Percentiles rank a stretch among this genome's conserved stretches.
These are phyloP conservation scores for Phrynocephalus versicolor DNA, from an alignment of 2,113 vertebrate genomes.

Conservation along the genomic window DNA sequence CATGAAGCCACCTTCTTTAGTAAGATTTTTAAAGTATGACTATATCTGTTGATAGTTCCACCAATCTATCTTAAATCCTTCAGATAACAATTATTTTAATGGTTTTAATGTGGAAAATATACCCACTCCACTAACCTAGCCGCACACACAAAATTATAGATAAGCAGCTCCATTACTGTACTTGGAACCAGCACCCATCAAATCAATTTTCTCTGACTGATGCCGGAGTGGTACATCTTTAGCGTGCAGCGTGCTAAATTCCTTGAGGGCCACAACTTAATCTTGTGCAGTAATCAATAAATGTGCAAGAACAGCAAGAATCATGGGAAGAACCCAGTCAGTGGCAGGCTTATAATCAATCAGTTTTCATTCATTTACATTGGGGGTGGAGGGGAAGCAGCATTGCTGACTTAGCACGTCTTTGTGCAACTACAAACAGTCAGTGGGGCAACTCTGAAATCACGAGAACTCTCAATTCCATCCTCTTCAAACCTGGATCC, in stretches of 20 bases:
- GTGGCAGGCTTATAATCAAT: neutral
- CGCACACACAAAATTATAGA: neutral
- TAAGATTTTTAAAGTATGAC: too few relatives aligned
- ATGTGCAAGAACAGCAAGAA: neutral
- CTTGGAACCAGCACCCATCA: neutral
- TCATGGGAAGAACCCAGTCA: neutral
- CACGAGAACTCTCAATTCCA: neutral
- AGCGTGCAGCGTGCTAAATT: neutral
- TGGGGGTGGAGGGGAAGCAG: neutral
- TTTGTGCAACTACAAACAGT: neutral
- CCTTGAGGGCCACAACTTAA: slow-evolving; percentile 20
- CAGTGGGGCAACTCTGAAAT: neutral
- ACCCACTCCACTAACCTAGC: too few relatives aligned
- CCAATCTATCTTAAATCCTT: too few relatives aligned
- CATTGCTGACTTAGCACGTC: neutral
- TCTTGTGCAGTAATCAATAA: slow-evolving; percentile 7
- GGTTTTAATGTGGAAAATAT: neutral
- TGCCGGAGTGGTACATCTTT: neutral
- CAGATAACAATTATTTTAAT: too few relatives aligned
- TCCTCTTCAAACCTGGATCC: neutral
- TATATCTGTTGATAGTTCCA: too few relatives aligned
- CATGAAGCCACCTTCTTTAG: too few relatives aligned
- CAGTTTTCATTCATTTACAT: neutral
- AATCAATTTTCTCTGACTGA: neutral
- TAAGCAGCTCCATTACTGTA: neutral